These are phyloP conservation scores for Heteropelma amictum DNA, from an alignment of 2,888 invertebrate genomes.

Conservation along the genomic window DNA sequence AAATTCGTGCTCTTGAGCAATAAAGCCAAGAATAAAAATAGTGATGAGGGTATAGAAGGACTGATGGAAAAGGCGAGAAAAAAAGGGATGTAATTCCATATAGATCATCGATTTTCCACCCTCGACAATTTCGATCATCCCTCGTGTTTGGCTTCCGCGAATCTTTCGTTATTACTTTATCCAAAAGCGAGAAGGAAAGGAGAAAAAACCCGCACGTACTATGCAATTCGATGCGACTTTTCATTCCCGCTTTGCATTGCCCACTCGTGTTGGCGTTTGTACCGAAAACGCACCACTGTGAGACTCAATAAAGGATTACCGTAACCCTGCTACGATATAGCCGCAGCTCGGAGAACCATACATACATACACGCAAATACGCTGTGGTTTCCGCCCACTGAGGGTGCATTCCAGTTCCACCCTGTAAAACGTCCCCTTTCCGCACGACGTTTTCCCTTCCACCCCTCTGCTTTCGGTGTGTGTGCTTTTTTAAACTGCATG, in stretches of 20 bases:
- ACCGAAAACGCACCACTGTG: conserved; percentile 26
- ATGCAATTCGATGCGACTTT: conserved; percentile 11
- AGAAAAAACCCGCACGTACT: neutral
- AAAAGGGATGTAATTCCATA: too few relatives aligned
- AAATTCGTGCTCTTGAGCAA: too few relatives aligned
- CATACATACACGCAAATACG: neutral
- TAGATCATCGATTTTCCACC: neutral
- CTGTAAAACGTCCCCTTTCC: conserved; percentile 11
- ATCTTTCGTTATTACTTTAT: neutral
- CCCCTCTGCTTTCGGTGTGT: neutral
- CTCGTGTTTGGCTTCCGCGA: neutral
- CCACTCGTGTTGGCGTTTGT: conserved; percentile 5
- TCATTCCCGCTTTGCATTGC: conserved; percentile 11
- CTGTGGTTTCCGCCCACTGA: conserved; percentile 8
- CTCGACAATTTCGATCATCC: neutral
- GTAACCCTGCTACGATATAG: neutral
- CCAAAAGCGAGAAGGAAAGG: neutral
- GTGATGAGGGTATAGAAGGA: too few relatives aligned
- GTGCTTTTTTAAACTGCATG: neutral
- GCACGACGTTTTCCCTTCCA: neutral
- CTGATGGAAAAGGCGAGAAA: too few relatives aligned
- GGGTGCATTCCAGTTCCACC: conserved; percentile 12
- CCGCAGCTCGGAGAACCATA: neutral
- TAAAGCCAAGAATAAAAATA: too few relatives aligned
- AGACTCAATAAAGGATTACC: conserved; percentile 53